Evolutionary conservation across 2,888 invertebrate genomes (phyloP).

Genomic region (Entomobrya multifasciata): DNA sequence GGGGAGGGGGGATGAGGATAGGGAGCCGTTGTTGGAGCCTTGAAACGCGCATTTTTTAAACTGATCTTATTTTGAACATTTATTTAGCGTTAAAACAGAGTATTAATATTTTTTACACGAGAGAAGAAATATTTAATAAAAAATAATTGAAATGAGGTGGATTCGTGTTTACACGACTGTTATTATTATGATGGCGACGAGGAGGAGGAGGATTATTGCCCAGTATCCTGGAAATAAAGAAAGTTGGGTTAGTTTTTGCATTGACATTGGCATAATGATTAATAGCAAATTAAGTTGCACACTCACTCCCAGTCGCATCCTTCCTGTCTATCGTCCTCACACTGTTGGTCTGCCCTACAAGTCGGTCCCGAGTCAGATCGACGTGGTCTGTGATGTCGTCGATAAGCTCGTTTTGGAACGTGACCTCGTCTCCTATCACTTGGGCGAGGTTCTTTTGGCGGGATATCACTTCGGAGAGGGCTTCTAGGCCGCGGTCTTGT

Average conservation of each 20-base stretch:
- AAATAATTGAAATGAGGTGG: constrained; percentile 26
- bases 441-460: constrained; percentile 89
- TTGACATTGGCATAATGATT: constrained; percentile 30
- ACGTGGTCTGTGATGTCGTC: constrained; percentile 89
- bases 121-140: neutral
- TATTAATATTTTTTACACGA: constrained; percentile 1
- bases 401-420: constrained; percentile 84
- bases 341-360: constrained; percentile 86
- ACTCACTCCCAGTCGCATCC: constrained; percentile 87
- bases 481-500: constrained; percentile 89
- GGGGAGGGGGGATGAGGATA: constrained; percentile 13
- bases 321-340: constrained; percentile 86
- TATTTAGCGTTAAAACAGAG: neutral
- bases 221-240: constrained; percentile 39
- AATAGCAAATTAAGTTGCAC: too few relatives aligned
- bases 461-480: constrained; percentile 87
- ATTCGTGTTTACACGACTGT: constrained; percentile 63
- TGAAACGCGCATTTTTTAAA: neutral
- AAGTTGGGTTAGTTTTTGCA: neutral
- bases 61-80: neutral
- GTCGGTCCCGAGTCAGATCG: constrained; percentile 86
- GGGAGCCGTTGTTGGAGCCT: constrained; percentile 25
- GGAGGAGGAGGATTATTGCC: constrained; percentile 32
- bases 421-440: constrained; percentile 89
- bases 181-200: constrained; percentile 43